A percentile compares a stretch with the other conserved stretches of the same genome.
These are phyloP conservation scores for Idris sp. DNA, from an alignment of 1,140 invertebrate genomes.

Conservation along the genomic window DNA sequence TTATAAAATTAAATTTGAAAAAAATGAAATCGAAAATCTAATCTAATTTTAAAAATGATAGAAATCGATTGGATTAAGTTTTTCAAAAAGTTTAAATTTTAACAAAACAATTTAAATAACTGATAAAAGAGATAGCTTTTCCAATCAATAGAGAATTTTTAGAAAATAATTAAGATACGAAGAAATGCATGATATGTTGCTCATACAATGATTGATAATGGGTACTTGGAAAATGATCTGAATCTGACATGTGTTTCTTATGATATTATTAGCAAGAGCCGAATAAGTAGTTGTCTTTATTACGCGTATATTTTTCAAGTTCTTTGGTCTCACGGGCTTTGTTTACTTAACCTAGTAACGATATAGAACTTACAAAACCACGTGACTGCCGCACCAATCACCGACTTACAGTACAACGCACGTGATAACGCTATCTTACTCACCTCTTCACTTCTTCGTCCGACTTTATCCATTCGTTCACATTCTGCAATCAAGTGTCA, in stretches of 20 bases:
- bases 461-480: conserved; percentile 50
- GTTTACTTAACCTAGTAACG: conserved; percentile 58
- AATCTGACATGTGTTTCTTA: conserved; percentile 26
- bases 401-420: conserved; percentile 23
- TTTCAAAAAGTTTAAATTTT: too few relatives aligned
- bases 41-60: too few relatives aligned
- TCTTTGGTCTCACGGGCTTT: conserved; percentile 29
- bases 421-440: conserved; percentile 58
- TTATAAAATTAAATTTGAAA: too few relatives aligned
- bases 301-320: conserved; percentile 37
- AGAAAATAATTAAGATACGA: too few relatives aligned
- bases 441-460: conserved; percentile 55
- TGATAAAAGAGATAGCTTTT: too few relatives aligned
- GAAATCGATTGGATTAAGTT: too few relatives aligned
- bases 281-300: conserved; percentile 45
- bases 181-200: too few relatives aligned
- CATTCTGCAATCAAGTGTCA: conserved; percentile 32
- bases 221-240: too few relatives aligned
- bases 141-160: too few relatives aligned
- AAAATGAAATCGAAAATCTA: too few relatives aligned
- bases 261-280: conserved; percentile 46
- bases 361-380: conserved; percentile 31
- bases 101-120: too few relatives aligned
- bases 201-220: too few relatives aligned
- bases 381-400: conserved; percentile 51